phyloP scores from a whole-genome alignment of 2,113 vertebrate species.

The Oreotragus oreotragus region DNA sequence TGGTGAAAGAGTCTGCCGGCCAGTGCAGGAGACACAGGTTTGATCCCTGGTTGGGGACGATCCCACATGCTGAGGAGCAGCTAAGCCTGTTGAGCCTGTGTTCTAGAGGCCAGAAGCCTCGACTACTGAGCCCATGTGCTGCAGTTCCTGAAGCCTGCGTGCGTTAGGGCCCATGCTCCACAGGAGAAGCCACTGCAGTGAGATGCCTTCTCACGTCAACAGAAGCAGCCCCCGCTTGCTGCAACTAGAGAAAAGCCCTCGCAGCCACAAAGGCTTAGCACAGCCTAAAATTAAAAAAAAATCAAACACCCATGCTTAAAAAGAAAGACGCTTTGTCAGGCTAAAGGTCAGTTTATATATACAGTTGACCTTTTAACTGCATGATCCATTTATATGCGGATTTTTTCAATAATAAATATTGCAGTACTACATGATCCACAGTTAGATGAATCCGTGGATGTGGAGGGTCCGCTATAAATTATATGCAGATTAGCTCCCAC shows the following conservation, averaged over 20 bases:
- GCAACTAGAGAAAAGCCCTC: not conserved
- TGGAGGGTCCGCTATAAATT: not conserved
- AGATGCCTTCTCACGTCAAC: not conserved
- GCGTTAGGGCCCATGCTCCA: not conserved
- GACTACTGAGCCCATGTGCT: not conserved
- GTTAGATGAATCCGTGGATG: accelerated
- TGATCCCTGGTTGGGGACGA: not conserved
- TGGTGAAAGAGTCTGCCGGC: not conserved
- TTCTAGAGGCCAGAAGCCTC: not conserved
- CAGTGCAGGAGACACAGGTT: not conserved
- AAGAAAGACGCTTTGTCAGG: not conserved
- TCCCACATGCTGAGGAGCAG: not conserved
- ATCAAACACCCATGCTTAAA: not conserved
- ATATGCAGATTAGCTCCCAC: no score
- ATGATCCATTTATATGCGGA: not conserved
- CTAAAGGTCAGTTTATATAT: not conserved
- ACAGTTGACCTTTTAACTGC: not conserved
- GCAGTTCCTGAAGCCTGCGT: not conserved
- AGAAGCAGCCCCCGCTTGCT: not conserved
- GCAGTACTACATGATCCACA: not conserved
- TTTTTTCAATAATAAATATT: not conserved
- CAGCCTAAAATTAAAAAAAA: not conserved
- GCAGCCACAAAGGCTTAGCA: not conserved
- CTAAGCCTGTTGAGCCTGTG: not conserved
- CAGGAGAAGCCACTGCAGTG: not conserved